Conservation (phyloP, 2,888 invertebrate genomes). For the Diachrysia chrysitis region DNA sequence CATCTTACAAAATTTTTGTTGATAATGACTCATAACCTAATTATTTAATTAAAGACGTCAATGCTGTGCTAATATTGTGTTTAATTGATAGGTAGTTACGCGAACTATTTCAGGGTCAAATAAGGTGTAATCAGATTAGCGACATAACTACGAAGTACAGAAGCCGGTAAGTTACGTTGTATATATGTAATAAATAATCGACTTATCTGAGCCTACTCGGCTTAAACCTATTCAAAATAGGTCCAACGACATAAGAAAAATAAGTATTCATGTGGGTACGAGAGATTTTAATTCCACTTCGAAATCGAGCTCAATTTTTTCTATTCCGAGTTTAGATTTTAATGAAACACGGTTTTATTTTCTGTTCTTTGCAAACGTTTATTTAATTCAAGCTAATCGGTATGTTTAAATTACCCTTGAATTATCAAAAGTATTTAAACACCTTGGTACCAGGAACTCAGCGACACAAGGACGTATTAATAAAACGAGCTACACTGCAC, state of each 20-base stretch:
- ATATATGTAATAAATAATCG: not conserved
- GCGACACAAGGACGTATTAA: slow-evolving; percentile 31
- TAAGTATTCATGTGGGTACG: not conserved
- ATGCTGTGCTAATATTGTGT: not conserved
- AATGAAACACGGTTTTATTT: too few species aligned
- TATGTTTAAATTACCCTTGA: not conserved
- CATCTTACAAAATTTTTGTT: not conserved
- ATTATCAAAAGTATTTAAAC: not conserved
- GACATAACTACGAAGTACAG: slow-evolving; percentile 31
- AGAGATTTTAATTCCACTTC: not conserved
- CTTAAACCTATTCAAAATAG: not conserved
- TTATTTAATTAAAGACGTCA: slow-evolving; percentile 5
- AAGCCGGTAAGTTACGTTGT: not conserved
- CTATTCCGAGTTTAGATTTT: too few species aligned
- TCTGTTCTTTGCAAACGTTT: not conserved
- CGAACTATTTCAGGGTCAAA: slow-evolving; percentile 34
- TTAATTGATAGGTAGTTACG: slow-evolving; percentile 1
- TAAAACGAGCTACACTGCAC: slow-evolving; percentile 4
- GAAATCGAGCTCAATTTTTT: not conserved
- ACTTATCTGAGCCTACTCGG: not conserved
- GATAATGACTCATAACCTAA: slow-evolving; percentile 24
- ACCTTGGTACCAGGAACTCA: slow-evolving; percentile 35
- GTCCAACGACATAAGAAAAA: not conserved
- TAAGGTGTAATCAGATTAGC: slow-evolving; percentile 25
- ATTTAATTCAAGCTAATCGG: not conserved